Percentiles rank a stretch among this genome's conserved stretches.
Evolutionary conservation across 2,888 invertebrate genomes (phyloP).

Genomic region (Heteromurus nitidus): DNA sequence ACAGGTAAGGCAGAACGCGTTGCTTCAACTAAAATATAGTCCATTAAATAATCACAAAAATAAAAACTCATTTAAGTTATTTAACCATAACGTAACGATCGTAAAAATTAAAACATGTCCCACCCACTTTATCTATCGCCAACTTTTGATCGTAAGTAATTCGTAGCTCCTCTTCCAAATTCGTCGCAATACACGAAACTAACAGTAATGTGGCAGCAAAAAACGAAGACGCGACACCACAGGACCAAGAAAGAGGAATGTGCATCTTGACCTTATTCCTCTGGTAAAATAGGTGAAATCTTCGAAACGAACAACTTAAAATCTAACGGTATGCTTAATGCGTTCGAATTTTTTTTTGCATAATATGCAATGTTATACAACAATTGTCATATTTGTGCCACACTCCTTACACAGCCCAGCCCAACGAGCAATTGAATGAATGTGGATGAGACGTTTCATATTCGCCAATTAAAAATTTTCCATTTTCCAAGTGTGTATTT

Average conservation of each 20-base stretch:
- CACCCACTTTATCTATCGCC: conserved; percentile 49
- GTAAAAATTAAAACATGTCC: background rate
- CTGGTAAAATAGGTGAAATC: background rate
- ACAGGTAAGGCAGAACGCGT: conserved; percentile 21
- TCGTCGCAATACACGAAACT: conserved; percentile 15
- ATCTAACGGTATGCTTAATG: too few relatives aligned
- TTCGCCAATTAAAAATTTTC: too few relatives aligned
- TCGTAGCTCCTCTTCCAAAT: conserved; percentile 36
- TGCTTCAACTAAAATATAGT: conserved; percentile 17
- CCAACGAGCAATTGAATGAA: too few relatives aligned
- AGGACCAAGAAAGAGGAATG: background rate
- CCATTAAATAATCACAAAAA: background rate
- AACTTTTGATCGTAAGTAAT: conserved; percentile 43
- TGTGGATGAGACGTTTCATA: too few relatives aligned
- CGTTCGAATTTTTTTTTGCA: too few relatives aligned
- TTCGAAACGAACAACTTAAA: too few relatives aligned
- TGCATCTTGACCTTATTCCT: too few relatives aligned
- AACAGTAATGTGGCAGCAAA: too few relatives aligned
- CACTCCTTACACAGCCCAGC: too few relatives aligned
- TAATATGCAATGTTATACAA: too few relatives aligned
- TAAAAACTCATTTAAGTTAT: background rate
- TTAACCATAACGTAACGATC: background rate
- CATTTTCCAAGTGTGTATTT: too few relatives aligned
- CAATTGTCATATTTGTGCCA: too few relatives aligned
- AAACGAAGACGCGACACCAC: background rate